Base-by-base conservation (phyloP, 2,797 vertebrate genomes). In the Ctenopoma multispine region DNA sequence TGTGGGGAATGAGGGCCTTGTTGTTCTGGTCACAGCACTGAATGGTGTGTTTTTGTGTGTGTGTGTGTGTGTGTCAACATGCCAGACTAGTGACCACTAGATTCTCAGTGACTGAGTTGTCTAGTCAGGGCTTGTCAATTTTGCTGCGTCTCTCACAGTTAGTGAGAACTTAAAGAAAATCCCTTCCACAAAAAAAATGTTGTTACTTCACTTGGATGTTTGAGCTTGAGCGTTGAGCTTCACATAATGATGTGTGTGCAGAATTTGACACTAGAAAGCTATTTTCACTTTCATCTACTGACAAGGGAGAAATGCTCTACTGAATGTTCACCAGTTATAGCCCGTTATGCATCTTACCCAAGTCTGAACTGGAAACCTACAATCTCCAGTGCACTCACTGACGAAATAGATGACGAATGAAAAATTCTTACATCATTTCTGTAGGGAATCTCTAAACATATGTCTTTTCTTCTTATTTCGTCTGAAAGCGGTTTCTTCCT, bases 81-180 rank as follows among this genome's bases (percentile, higher is more conserved):
- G 68, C 79, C 79, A 67, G 65, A 76, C 59, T 18, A 49, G 53
- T 85, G 80, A 80, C 44, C 53, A 3, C 44, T 63, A 1, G 46
- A 17, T 46, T 47, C 43, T 2, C 24, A 15, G 2, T 27, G 10
- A 36, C 51, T 59, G 40, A 43, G 40, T 64, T 18, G 18, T 67
- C 27, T 31, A 0, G 29, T 36, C 23, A 17, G 7, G 20, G 49
- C 27, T 50, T 24, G 21, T 8, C 21, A 47, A 48, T 49, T n/a
- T 18, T 29, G 41, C 36, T 21, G 3, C 17, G 24, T 61, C 12
- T 57, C 43, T 44, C 12, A 7, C 21, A 18, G n/a, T 63, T 41
- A 47, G 17, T 57, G 7, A 27, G 20, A 51, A 23, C 6, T 43
- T 43, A n/a, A 40, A 59, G 14, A 4, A 38, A 38, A 3, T 18